These are phyloP conservation scores for Noctuana brunneofusca DNA, from an alignment of 2,888 invertebrate genomes.

Conservation along the genomic window DNA sequence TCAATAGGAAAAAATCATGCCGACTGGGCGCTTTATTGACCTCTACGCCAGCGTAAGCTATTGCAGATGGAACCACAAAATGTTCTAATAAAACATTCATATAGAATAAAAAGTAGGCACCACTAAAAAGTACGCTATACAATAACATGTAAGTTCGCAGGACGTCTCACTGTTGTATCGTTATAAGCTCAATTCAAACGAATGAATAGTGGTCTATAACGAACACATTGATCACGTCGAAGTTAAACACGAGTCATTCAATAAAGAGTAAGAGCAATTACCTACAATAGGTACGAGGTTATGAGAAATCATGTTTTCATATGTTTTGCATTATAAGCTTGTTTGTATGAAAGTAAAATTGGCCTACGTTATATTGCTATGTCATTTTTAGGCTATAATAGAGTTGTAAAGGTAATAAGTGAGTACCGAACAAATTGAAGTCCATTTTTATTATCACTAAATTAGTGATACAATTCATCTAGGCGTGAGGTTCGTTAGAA, in stretches of 20 bases:
- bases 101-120: no score
- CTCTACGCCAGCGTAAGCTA: no score
- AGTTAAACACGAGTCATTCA: constrained; percentile 4
- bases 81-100: no score
- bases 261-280: constrained; percentile 22
- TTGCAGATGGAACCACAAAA: no score
- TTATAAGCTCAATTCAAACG: constrained; percentile 20
- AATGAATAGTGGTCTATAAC: constrained; percentile 24
- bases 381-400: no score
- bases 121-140: neutral
- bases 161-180: constrained; percentile 7
- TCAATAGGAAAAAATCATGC: no score
- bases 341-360: neutral
- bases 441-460: neutral
- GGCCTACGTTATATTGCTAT: neutral
- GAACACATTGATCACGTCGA: constrained; percentile 25
- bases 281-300: neutral
- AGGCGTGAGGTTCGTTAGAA: constrained; percentile 53
- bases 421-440: neutral
- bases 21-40: no score
- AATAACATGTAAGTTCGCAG: constrained; percentile 2
- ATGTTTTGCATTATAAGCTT: constrained; percentile 4
- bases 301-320: constrained; percentile 6
- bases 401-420: no score
- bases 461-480: neutral